phyloP scores from a whole-genome alignment of 2,797 vertebrate species.

The Xyrichtys novacula region DNA sequence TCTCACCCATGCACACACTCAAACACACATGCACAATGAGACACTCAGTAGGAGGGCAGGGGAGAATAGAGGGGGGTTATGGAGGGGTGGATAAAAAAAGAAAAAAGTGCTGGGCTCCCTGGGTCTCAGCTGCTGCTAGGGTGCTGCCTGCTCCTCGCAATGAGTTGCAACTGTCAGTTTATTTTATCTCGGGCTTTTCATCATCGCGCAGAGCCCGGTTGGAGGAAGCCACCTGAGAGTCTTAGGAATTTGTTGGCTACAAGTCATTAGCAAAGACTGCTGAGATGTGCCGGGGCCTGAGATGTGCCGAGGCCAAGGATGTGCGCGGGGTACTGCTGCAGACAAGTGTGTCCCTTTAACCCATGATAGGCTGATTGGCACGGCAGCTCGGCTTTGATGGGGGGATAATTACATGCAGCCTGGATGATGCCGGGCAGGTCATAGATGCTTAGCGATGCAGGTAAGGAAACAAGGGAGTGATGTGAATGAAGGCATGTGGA shows the following conservation, averaged over 20 bases:
- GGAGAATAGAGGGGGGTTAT: constrained; percentile 85
- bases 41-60: constrained; percentile 71
- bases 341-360: constrained; percentile 84
- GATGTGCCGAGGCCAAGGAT: constrained; percentile 85
- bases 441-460: constrained; percentile 42
- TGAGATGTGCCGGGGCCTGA: constrained; percentile 83
- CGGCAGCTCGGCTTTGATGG: constrained; percentile 73
- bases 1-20: constrained; percentile 45
- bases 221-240: constrained; percentile 98
- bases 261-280: constrained; percentile 94
- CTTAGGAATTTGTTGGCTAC: constrained; percentile 94
- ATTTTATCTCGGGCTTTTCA: constrained; percentile 99
- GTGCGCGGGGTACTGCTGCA: constrained; percentile 84
- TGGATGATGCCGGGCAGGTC: constrained; percentile 64
- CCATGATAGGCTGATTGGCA: constrained; percentile 74
- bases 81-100: constrained; percentile 68
- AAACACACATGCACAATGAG: constrained; percentile 52
- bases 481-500: constrained; percentile 43
- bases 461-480: constrained; percentile 47
- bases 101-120: constrained; percentile 84
- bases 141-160: constrained; percentile 92
- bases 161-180: constrained; percentile 99
- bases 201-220: constrained; percentile 93
- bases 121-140: constrained; percentile 96
- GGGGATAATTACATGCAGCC: constrained; percentile 70